These are phyloP conservation scores for Incurvaria masculella DNA, from an alignment of 2,888 invertebrate species.

Conservation along the genomic window DNA sequence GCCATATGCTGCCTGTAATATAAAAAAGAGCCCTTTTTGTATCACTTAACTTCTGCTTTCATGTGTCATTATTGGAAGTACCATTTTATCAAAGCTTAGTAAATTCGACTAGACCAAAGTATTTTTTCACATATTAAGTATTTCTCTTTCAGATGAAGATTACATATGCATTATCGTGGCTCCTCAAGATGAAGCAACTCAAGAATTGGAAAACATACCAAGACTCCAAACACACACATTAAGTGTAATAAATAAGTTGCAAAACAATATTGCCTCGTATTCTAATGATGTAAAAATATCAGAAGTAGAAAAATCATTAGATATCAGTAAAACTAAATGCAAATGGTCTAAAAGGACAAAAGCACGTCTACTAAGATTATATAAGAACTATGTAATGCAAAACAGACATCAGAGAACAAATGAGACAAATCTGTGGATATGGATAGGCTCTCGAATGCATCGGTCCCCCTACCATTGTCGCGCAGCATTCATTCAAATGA, in stretches of 20 bases:
- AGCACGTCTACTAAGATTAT: slow-evolving; percentile 29
- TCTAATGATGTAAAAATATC: neutral
- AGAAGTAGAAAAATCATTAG: neutral
- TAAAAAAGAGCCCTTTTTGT: slow-evolving; percentile 1
- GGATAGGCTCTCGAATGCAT: slow-evolving; percentile 19
- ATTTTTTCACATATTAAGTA: neutral
- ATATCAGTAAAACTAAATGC: slow-evolving; percentile 12
- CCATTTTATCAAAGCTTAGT: too few species aligned
- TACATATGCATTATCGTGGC: slow-evolving; percentile 45
- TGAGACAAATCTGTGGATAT: slow-evolving; percentile 34
- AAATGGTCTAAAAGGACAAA: slow-evolving; percentile 37
- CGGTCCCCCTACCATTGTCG: neutral
- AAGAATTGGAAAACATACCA: slow-evolving; percentile 19
- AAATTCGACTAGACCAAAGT: too few species aligned
- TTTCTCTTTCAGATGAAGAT: slow-evolving; percentile 36
- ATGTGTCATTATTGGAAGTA: neutral
- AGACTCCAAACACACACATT: slow-evolving; percentile 2
- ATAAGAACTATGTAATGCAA: slow-evolving; percentile 33
- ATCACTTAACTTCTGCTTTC: neutral
- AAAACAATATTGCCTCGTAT: slow-evolving; percentile 2
- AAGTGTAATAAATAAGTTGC: slow-evolving; percentile 8
- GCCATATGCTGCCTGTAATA: slow-evolving; percentile 3
- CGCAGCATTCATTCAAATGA: slow-evolving; percentile 22
- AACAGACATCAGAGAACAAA: slow-evolving; percentile 29
- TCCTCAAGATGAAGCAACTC: slow-evolving; percentile 36